Evolutionary conservation across 2,113 vertebrate species (phyloP).

Genomic region (Stomatorhinus ivindoensis): DNA sequence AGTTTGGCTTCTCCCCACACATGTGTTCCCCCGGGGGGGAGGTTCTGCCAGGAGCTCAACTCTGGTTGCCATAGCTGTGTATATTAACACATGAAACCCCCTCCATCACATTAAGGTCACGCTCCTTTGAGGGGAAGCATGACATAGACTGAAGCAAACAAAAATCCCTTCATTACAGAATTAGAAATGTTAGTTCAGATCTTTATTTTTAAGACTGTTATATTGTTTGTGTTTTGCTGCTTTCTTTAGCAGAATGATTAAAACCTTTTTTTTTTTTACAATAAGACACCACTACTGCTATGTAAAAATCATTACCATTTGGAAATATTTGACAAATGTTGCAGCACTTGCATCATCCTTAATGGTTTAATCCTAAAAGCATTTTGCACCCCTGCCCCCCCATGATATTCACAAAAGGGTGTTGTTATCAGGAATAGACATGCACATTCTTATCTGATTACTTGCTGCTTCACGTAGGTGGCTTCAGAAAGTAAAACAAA

Average conservation of each 20-base stretch:
- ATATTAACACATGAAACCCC: not conserved
- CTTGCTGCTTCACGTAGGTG: not conserved
- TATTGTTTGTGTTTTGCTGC: not conserved
- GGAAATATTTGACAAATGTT: not conserved
- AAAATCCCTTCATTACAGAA: not conserved
- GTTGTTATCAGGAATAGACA: constrained; percentile 46
- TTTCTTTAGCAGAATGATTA: not conserved
- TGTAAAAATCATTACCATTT: not conserved
- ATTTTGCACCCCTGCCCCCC: not conserved
- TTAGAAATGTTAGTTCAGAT: not conserved
- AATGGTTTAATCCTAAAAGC: not conserved
- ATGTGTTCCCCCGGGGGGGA: not conserved
- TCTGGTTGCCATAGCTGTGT: not conserved
- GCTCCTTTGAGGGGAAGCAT: not conserved
- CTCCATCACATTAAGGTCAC: not conserved
- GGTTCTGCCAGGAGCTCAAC: not conserved
- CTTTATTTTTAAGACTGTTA: not conserved
- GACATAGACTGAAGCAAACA: not conserved
- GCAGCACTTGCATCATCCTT: not conserved
- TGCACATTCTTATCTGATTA: constrained; percentile 46
- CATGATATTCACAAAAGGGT: constrained; percentile 19
- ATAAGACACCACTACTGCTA: not conserved
- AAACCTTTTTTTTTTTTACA: not conserved
- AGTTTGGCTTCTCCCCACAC: not conserved
- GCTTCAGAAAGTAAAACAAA: constrained; percentile 15